Evolutionary conservation across 2,888 invertebrate genomes (phyloP), one percentile per base, ranked within the genome.

Genomic region (Limnephilus lunatus): DNA sequence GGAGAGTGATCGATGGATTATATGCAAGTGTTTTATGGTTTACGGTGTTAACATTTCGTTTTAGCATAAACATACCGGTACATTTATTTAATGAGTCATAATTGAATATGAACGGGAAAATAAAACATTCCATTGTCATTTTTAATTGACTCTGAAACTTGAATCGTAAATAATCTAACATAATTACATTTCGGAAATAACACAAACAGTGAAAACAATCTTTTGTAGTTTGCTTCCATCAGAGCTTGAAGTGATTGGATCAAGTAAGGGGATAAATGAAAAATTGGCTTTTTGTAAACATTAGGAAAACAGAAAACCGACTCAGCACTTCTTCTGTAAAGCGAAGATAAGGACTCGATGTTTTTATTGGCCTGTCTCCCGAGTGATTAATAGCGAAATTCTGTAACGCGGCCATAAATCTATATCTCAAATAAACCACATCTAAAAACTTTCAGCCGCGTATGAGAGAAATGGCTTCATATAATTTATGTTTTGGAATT

Each of bases 1-100:
- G 86, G 86, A 86, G 44, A 86, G 44, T 44, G 44, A 86, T 86
- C 25, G 44, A 86, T 83, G 19, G 35, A 15, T 48, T 86, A 30
- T 86, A 25, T 68, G 25, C 25, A 68, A 68, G 68, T n/a, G 68
- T 68, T 68, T 68, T 68, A 68, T 68, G 25, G 68, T 25, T 68
- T 68, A 25, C 25, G 53, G 53, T 68, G 53, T 68, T 68, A 68
- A 68, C 53, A 68, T 68, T 19, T 25, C 19, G 7, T 68, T 25
- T 15, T 3, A 25, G 25, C 5, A 19, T 68, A 68, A 68, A 68
- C 25, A 68, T 68, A 25, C 25, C 68, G 25, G 68, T 68, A 68
- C 9, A 25, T 68, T 25, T n/a, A 68, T 68, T 68, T 68, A 68
- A 68, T 25, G 2, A 68, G 25, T 68, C 5, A 25, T 1, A 19